A percentile compares a stretch with the other conserved stretches of the same genome.
phyloP scores from a whole-genome alignment of 2,113 vertebrate species.

The Dinomys branickii region DNA sequence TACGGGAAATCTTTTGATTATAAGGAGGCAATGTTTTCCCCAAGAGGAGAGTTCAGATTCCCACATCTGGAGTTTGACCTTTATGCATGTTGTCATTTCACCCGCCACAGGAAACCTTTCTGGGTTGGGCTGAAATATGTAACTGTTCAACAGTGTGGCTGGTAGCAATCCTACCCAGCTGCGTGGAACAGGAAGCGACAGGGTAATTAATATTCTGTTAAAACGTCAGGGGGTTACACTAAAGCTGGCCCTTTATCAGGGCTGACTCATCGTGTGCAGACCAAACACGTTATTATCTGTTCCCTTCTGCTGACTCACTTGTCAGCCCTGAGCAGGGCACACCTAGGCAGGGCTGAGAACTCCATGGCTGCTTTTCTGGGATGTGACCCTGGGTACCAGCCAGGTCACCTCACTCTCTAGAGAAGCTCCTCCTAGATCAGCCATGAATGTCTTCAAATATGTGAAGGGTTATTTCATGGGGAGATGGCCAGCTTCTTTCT shows the following conservation, averaged over 20 bases:
- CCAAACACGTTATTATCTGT: conserved; percentile 38
- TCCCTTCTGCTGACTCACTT: conserved; percentile 72
- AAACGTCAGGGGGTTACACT: conserved; percentile 68
- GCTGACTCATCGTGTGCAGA: conserved; percentile 65
- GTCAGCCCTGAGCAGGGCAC: neutral
- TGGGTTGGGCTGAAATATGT: conserved; percentile 67
- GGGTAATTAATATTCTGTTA: conserved; percentile 78
- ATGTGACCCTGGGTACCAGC: neutral
- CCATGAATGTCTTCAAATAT: neutral
- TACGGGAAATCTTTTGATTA: conserved; percentile 48
- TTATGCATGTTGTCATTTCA: conserved; percentile 72
- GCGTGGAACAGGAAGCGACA: conserved; percentile 71
- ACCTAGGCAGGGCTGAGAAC: neutral
- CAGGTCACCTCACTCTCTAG: neutral
- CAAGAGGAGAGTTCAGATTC: conserved; percentile 59
- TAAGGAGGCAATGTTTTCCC: conserved; percentile 65
- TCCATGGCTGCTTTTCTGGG: neutral
- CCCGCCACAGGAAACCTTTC: conserved; percentile 76
- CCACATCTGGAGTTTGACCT: conserved; percentile 78
- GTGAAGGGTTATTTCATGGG: neutral
- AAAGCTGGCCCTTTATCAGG: conserved; percentile 53
- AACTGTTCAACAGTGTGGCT: conserved; percentile 68
- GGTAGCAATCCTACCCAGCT: conserved; percentile 79
- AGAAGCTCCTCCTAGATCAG: neutral
- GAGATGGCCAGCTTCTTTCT: neutral